phyloP scores from a whole-genome alignment of 2,113 vertebrate species.

The Sapayoa aenigma region DNA sequence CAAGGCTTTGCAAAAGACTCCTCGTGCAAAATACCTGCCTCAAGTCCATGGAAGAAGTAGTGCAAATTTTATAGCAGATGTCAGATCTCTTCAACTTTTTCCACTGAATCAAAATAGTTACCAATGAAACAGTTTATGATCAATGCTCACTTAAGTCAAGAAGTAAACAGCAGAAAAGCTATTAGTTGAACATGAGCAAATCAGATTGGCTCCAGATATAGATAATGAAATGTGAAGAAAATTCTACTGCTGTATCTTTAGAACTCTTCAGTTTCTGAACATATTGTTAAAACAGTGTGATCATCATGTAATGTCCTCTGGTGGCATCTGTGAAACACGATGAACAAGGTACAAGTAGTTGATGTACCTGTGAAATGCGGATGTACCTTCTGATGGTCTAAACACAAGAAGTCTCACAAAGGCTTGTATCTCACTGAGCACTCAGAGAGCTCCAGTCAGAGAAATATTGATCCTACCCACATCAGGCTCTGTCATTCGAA shows the following conservation, averaged over 20 bases:
- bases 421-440: background rate
- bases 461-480: background rate
- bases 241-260: background rate
- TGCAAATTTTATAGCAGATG: background rate
- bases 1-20: background rate
- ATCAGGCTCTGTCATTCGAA: background rate
- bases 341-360: background rate
- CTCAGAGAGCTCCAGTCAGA: background rate
- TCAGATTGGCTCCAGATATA: background rate
- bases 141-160: constrained; percentile 27
- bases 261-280: background rate
- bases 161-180: background rate
- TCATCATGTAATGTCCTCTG: background rate
- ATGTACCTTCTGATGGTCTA: background rate
- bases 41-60: background rate
- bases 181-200: background rate
- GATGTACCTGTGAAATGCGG: background rate
- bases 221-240: background rate
- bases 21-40: constrained; percentile 16
- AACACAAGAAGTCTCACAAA: background rate
- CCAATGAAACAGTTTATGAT: constrained; percentile 39
- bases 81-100: background rate
- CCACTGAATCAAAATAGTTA: constrained; percentile 1
- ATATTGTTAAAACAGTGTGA: background rate
- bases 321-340: background rate